Conservation (phyloP, 2,797 vertebrate genomes). For the Malurus leucopterus region DNA sequence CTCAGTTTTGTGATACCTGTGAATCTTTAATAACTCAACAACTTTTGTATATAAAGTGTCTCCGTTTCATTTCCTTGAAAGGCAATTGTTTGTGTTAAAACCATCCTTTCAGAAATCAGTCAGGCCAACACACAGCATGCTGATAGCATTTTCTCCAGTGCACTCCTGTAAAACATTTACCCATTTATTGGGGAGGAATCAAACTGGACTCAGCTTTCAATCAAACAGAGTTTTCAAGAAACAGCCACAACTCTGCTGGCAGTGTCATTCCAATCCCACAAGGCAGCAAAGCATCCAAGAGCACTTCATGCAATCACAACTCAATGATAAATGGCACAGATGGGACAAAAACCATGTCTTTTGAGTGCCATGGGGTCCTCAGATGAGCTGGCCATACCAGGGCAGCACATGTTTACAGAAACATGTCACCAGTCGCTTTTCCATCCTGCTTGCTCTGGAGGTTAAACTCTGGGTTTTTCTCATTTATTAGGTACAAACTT, state of each 20-base stretch:
- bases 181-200: fast-evolving
- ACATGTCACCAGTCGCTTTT: fast-evolving
- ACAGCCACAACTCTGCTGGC: neutral
- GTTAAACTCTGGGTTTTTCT: neutral
- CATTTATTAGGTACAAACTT: neutral
- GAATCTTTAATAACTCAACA: neutral
- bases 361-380: too few species aligned
- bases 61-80: neutral
- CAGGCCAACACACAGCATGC: neutral
- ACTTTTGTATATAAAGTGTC: fast-evolving
- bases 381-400: neutral
- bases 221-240: neutral
- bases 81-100: neutral
- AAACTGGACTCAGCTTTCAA: neutral
- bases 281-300: neutral
- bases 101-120: neutral
- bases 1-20: neutral
- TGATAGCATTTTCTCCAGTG: neutral
- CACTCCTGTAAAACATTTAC: neutral
- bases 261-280: fast-evolving
- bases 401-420: neutral
- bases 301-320: fast-evolving
- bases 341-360: neutral
- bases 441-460: neutral
- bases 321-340: fast-evolving